phyloP scores from a whole-genome alignment of 2,113 vertebrate species.

The Archocentrus centrarchus region DNA sequence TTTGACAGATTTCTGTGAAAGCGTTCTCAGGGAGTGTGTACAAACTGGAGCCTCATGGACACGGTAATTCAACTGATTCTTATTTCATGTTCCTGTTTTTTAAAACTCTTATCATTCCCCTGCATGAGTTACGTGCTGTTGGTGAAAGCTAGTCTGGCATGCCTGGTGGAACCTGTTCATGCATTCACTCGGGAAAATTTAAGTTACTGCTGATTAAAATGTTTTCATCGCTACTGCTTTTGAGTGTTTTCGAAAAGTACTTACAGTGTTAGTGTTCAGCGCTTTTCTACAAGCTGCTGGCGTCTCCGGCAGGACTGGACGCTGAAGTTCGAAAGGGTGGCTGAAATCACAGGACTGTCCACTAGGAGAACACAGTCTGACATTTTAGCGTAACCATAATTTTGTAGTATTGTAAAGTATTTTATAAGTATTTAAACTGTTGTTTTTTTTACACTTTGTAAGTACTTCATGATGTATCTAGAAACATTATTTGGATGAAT shows the following conservation, averaged over 20 bases:
- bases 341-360: neutral
- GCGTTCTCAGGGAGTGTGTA: neutral
- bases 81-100: neutral
- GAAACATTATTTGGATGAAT: neutral
- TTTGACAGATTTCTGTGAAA: neutral
- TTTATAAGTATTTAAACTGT: neutral
- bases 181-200: no score
- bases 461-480: neutral
- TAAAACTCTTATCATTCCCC: neutral
- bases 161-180: no score
- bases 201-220: no score
- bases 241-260: no score
- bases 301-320: no score
- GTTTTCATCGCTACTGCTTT: neutral
- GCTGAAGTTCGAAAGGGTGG: no score
- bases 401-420: neutral
- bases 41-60: constrained; percentile 3
- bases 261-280: fast-evolving
- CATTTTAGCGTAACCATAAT: neutral
- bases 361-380: neutral
- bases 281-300: neutral
- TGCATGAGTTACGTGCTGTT: neutral
- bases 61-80: constrained; percentile 18
- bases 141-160: neutral
- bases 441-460: neutral